Evolutionary conservation across 2,888 invertebrate species (phyloP).

Genomic region (Meloe dianella): DNA sequence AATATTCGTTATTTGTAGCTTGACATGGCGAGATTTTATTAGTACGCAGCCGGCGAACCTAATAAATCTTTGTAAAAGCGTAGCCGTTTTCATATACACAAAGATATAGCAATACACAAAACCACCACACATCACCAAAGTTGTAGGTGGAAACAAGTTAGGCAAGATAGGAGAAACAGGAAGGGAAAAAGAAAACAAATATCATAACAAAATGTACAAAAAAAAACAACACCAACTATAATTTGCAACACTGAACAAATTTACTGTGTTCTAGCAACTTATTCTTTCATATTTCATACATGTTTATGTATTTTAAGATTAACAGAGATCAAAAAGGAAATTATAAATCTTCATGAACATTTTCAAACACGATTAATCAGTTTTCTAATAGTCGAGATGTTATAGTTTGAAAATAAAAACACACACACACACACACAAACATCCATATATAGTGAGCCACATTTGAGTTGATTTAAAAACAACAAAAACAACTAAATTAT

Average conservation of each 20-base stretch:
- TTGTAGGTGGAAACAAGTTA: slow-evolving; percentile 36
- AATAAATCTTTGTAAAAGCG: slow-evolving; percentile 48
- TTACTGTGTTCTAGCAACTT: slow-evolving; percentile 26
- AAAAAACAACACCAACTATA: slow-evolving; percentile 29
- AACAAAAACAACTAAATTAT: too few species aligned
- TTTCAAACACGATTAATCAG: slow-evolving; percentile 19
- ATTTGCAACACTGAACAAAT: slow-evolving; percentile 35
- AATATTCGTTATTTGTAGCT: slow-evolving; percentile 35
- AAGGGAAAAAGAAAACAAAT: background rate
- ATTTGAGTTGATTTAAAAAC: too few species aligned
- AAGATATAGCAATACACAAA: slow-evolving; percentile 21
- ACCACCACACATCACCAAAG: slow-evolving; percentile 19
- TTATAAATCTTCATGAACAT: slow-evolving; percentile 25
- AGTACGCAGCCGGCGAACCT: slow-evolving; percentile 45
- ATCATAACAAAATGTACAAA: background rate
- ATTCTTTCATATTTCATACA: slow-evolving; percentile 30
- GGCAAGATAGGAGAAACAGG: background rate
- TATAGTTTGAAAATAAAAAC: background rate
- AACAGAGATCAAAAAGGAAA: slow-evolving; percentile 27
- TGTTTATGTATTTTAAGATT: slow-evolving; percentile 24
- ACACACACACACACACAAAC: too few species aligned
- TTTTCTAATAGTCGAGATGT: background rate
- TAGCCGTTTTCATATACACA: slow-evolving; percentile 30
- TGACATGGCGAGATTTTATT: slow-evolving; percentile 47
- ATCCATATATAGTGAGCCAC: too few species aligned